These are phyloP conservation scores for human DNA, from an alignment of 2,113 vertebrate genomes.

Conservation along the genomic window GRCh38 chr4:182800001-182800500, in stretches of 20 bases:
- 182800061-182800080: slow-evolving; percentile 97
- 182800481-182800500: not conserved
- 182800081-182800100: slow-evolving; percentile 96
- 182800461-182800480: slow-evolving; percentile 70
- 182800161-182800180: slow-evolving; percentile 94
- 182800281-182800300: slow-evolving; percentile 99
- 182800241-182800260: slow-evolving; percentile 98
- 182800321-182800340: slow-evolving; percentile 98
- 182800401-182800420: slow-evolving; percentile 92
- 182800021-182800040: slow-evolving; percentile 97
- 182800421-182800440: slow-evolving; percentile 82
- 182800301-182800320: slow-evolving; percentile 98
- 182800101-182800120: slow-evolving; percentile 95
- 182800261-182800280: slow-evolving; percentile 98
- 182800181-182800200: slow-evolving; percentile 96
- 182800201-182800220: slow-evolving; percentile 98
- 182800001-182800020: slow-evolving; percentile 96
- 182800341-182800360: slow-evolving; percentile 97
- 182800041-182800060: slow-evolving; percentile 92
- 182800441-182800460: slow-evolving; percentile 83
- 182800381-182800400: slow-evolving; percentile 90
- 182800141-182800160: slow-evolving; percentile 95
- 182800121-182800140: slow-evolving; percentile 95
- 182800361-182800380: slow-evolving; percentile 82
- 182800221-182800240: slow-evolving; percentile 95